phyloP scores from a whole-genome alignment of 2,888 invertebrate species.

The Spodoptera picta region DNA sequence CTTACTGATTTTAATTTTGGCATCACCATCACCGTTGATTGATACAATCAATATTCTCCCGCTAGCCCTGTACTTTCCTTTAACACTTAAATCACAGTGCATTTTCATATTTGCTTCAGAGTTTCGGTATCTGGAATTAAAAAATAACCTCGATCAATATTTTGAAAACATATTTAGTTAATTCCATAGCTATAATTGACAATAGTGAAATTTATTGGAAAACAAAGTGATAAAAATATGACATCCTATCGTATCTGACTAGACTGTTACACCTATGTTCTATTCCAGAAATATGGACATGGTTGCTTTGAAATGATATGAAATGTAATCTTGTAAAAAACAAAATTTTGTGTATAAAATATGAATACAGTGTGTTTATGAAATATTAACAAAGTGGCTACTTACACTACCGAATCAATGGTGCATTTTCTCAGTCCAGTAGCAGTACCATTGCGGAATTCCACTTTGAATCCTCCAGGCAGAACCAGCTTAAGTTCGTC shows the following conservation, averaged over 20 bases:
- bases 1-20: slow-evolving; percentile 74
- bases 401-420: slow-evolving; percentile 71
- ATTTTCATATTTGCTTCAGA: slow-evolving; percentile 61
- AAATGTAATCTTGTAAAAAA: too few relatives aligned
- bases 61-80: slow-evolving; percentile 73
- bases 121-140: slow-evolving; percentile 63
- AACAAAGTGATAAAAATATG: too few relatives aligned
- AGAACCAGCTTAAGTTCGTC: slow-evolving; percentile 63
- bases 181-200: too few relatives aligned
- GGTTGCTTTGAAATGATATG: too few relatives aligned
- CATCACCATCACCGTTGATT: slow-evolving; percentile 77
- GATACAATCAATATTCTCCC: slow-evolving; percentile 72
- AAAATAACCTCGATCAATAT: background rate
- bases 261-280: too few relatives aligned
- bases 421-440: slow-evolving; percentile 75
- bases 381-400: slow-evolving; percentile 11
- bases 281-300: too few relatives aligned
- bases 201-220: too few relatives aligned
- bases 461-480: slow-evolving; percentile 72
- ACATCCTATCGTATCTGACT: too few relatives aligned
- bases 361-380: too few relatives aligned
- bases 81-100: slow-evolving; percentile 70
- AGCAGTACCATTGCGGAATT: slow-evolving; percentile 67
- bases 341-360: too few relatives aligned
- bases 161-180: too few relatives aligned